Base-by-base conservation (phyloP, 2,888 invertebrate genomes). In the Leucania comma region DNA sequence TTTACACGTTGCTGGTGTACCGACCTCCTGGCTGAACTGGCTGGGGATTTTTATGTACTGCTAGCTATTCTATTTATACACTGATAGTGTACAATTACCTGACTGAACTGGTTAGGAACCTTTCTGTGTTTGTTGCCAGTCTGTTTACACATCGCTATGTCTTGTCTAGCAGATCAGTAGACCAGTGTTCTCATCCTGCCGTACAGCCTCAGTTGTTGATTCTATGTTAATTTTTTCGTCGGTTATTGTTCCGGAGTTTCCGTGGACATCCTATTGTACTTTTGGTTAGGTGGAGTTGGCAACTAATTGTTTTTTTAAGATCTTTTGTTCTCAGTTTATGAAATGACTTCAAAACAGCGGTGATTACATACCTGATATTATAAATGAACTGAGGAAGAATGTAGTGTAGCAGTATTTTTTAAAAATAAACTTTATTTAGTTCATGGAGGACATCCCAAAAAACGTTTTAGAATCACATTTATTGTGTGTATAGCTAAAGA, bases 241-340 rank as follows among this genome's bases (percentile, higher is more conserved):
- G 78, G 78, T 75, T 79, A 75, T 79, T 79, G 79, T 79, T 58
- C 75, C 62, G 61, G 62, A 78, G 62, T 71, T 57, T 65, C 78
- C 71, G 57, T 61, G 53, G 50, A 51, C 46, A 56, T 56, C 38
- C 64, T 65, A 72, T 72, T 79, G 79, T 79, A 72, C 32, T 68
- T 75, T 72, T 54, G 54, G 75, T 72, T 51, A 68, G 68, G 54
- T 57, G 64, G 32, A 54, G 51, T 71, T 79, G 48, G 51, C 64
- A 57, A 8, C 22, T 35, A 51, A 62, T 79, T 62, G 50, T 61
- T 65, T 56, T 24, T n/a, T 24, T 17, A 42, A 42, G 51, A 56
- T 32, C 56, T 42, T 73, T 68, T 67, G 77, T 72, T 64, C 51
- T 68, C 26, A 46, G 42, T 64, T 73, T 50, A 22, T 63, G 48